Conservation (phyloP, 2,797 vertebrate species). For the Acestrorhynchus altus region DNA sequence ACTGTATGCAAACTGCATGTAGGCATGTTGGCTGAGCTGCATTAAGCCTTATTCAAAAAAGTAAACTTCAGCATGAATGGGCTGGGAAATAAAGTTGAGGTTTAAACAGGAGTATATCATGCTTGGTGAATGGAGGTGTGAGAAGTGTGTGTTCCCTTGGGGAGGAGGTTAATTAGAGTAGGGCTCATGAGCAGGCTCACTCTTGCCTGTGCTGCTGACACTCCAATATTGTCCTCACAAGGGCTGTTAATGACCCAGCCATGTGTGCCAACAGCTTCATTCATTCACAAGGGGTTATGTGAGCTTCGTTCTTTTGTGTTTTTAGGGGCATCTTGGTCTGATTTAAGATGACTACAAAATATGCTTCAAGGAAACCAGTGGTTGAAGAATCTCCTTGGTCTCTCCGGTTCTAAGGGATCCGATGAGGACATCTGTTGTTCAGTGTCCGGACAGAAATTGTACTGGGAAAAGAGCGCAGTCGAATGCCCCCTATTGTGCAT, state of each 20-base stretch:
- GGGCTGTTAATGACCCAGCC: conserved; percentile 42
- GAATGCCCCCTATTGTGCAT: not conserved
- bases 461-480: conserved; percentile 37
- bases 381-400: not conserved
- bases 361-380: not conserved
- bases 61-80: too few relatives aligned
- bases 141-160: conserved; percentile 28
- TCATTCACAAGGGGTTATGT: not conserved
- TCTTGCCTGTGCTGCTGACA: conserved; percentile 51
- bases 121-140: conserved; percentile 33
- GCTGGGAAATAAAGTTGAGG: not conserved
- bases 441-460: conserved; percentile 48
- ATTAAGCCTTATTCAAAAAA: too few relatives aligned
- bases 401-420: conserved; percentile 56
- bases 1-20: too few relatives aligned
- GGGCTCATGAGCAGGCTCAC: conserved; percentile 47
- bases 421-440: conserved; percentile 71
- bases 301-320: not conserved
- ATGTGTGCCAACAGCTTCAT: not conserved
- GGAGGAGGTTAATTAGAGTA: conserved; percentile 40
- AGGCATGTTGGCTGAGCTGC: too few relatives aligned
- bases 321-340: not conserved
- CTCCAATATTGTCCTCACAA: conserved; percentile 24
- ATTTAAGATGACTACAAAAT: not conserved
- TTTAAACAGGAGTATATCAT: not conserved